Conservation (phyloP, 2,113 vertebrate genomes). For the Alethe castanea region DNA sequence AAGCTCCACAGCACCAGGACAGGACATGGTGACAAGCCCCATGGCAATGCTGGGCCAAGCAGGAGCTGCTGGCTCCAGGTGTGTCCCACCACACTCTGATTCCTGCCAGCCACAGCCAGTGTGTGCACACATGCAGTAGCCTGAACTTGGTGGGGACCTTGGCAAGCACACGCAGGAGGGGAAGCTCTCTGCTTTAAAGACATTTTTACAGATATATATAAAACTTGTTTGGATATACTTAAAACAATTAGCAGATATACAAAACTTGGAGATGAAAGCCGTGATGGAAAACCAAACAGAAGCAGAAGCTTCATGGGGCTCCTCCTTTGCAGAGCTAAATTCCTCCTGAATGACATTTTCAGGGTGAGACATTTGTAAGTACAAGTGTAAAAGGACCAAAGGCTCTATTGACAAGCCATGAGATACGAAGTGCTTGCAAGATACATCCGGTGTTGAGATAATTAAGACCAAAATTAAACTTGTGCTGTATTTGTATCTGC, state of each 20-base stretch:
- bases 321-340: neutral
- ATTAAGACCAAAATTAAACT: constrained; percentile 43
- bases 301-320: neutral
- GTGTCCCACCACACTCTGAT: too few relatives aligned
- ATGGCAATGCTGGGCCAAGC: neutral
- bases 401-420: neutral
- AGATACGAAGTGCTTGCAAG: constrained; percentile 18
- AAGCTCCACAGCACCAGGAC: neutral
- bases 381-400: constrained; percentile 28
- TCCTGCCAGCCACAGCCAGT: neutral
- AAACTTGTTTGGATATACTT: neutral
- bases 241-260: neutral
- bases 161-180: neutral
- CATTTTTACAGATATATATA: neutral
- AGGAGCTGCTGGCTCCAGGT: neutral
- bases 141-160: neutral
- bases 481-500: constrained; percentile 15
- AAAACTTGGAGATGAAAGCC: neutral
- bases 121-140: fast-evolving
- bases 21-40: neutral
- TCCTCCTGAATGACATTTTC: neutral
- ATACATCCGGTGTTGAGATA: neutral
- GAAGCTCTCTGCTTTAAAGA: neutral
- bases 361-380: constrained; percentile 3
- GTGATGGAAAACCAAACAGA: neutral